These are phyloP conservation scores for Dryobota labecula DNA, from an alignment of 2,888 invertebrate genomes.

Conservation along the genomic window DNA sequence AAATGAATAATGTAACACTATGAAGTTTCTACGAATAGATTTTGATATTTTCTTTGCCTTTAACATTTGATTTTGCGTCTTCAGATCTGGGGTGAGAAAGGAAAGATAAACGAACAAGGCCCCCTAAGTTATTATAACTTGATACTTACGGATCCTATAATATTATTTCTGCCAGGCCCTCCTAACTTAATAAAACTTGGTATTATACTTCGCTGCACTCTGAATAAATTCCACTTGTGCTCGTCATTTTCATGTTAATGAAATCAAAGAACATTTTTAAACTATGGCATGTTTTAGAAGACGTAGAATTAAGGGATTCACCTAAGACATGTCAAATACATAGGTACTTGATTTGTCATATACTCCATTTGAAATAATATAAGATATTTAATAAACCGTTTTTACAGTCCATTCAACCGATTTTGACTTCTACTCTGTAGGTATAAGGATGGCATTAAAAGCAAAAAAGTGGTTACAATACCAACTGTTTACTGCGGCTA, in stretches of 20 bases:
- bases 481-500: too few species aligned
- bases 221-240: background rate
- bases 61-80: background rate
- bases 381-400: too few species aligned
- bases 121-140: background rate
- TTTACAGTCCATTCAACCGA: too few species aligned
- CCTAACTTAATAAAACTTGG: background rate
- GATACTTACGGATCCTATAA: background rate
- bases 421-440: too few species aligned
- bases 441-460: too few species aligned
- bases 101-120: background rate
- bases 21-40: background rate
- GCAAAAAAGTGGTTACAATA: too few species aligned
- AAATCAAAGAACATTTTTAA: background rate
- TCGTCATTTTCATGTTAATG: background rate
- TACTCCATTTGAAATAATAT: too few species aligned
- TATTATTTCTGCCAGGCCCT: background rate
- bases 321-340: background rate
- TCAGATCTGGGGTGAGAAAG: background rate
- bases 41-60: background rate
- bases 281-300: background rate
- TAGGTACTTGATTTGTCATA: too few species aligned
- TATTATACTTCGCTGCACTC: background rate
- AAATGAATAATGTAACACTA: slow-evolving; percentile 52
- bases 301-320: background rate